phyloP scores from a whole-genome alignment of 2,797 vertebrate genomes.

The Sibirionetta formosa region DNA sequence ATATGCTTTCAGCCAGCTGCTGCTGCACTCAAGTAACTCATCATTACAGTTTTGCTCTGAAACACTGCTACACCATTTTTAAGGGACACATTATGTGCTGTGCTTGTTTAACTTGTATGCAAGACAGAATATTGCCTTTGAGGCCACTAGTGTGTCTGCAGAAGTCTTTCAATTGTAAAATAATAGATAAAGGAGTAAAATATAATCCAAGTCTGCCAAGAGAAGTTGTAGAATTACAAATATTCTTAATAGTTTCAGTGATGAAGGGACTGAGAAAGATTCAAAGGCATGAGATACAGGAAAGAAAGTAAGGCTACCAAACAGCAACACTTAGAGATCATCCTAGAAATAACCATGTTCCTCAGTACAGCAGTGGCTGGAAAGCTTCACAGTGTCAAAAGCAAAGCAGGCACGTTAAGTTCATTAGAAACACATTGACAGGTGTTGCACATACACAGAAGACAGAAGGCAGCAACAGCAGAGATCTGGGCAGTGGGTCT shows the following conservation, averaged over 20 bases:
- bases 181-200: background rate
- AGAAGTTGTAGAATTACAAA: background rate
- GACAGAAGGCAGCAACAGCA: background rate
- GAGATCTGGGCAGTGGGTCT: background rate
- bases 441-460: background rate
- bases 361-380: background rate
- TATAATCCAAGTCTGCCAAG: background rate
- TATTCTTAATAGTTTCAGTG: background rate
- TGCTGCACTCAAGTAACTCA: background rate
- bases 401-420: rapidly evolving
- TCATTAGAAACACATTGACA: background rate
- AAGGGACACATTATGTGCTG: background rate
- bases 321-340: background rate
- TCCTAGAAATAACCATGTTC: background rate
- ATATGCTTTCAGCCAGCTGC: background rate
- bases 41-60: background rate
- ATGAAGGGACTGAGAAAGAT: background rate
- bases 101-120: background rate
- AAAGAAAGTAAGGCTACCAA: background rate
- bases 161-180: background rate
- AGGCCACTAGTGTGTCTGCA: rapidly evolving
- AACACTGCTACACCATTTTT: background rate
- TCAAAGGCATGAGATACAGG: background rate
- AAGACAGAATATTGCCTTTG: background rate
- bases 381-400: background rate